These are phyloP conservation scores for Callaeas wilsoni DNA, from an alignment of 2,113 vertebrate genomes.

Conservation along the genomic window DNA sequence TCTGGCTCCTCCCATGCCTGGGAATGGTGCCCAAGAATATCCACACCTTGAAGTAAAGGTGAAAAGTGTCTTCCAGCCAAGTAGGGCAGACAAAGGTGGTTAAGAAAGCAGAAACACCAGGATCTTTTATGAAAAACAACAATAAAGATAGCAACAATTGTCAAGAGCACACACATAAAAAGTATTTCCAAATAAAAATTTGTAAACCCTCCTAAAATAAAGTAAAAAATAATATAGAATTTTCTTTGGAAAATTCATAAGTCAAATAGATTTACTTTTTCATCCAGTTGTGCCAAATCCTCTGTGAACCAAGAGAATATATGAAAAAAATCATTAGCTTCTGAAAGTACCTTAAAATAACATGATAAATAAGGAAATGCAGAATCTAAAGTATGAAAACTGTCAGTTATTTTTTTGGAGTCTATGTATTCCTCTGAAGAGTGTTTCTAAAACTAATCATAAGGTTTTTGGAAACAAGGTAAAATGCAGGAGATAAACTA, in stretches of 20 bases:
- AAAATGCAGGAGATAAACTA: background rate
- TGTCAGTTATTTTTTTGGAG: background rate
- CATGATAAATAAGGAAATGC: background rate
- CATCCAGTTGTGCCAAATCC: background rate
- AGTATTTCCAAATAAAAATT: background rate
- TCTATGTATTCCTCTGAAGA: background rate
- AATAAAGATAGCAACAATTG: background rate
- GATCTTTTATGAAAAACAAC: background rate
- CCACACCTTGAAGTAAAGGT: background rate
- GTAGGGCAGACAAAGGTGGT: background rate
- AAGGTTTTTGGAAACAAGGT: background rate
- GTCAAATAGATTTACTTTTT: background rate
- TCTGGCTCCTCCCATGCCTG: background rate
- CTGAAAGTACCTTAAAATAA: background rate
- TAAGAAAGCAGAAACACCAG: background rate
- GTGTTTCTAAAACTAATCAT: background rate
- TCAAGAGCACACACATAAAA: background rate
- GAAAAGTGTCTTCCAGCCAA: background rate
- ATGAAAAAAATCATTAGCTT: background rate
- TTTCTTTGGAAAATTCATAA: background rate
- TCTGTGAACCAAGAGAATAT: background rate
- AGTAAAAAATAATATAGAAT: background rate
- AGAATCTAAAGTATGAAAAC: background rate
- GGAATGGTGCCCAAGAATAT: background rate
- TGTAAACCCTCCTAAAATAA: background rate